phyloP scores from a whole-genome alignment of 2,797 vertebrate genomes.

The Intellagama lesueurii region DNA sequence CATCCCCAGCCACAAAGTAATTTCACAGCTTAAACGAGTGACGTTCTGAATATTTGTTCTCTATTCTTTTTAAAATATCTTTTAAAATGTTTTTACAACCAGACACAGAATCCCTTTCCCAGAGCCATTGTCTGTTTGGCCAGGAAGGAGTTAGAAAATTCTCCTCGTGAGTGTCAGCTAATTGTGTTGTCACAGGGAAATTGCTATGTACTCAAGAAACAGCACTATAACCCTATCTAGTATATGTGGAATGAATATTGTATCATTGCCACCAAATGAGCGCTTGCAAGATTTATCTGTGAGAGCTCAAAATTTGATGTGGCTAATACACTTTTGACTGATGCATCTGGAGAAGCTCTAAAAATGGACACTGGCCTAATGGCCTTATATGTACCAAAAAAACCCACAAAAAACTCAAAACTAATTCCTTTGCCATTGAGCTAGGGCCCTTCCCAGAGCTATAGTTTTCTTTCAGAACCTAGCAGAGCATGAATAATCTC shows the following conservation, averaged over 20 bases:
- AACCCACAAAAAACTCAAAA: too few species aligned
- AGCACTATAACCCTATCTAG: not conserved
- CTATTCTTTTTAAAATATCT: too few species aligned
- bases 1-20: too few species aligned
- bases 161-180: not conserved
- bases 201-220: not conserved
- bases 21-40: too few species aligned
- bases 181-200: not conserved
- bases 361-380: not conserved
- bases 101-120: too few species aligned
- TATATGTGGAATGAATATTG: not conserved
- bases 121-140: too few species aligned
- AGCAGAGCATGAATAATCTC: constrained; percentile 58
- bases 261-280: not conserved
- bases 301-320: not conserved
- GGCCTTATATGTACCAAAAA: not conserved
- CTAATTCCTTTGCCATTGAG: not conserved
- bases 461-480: constrained; percentile 43
- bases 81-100: too few species aligned
- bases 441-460: constrained; percentile 2
- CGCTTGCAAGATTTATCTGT: not conserved
- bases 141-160: too few species aligned
- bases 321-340: not conserved
- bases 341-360: not conserved
- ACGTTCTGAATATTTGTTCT: too few species aligned